Evolutionary conservation across 2,113 vertebrate genomes (phyloP).

Genomic region (Pyrgilauda ruficollis): DNA sequence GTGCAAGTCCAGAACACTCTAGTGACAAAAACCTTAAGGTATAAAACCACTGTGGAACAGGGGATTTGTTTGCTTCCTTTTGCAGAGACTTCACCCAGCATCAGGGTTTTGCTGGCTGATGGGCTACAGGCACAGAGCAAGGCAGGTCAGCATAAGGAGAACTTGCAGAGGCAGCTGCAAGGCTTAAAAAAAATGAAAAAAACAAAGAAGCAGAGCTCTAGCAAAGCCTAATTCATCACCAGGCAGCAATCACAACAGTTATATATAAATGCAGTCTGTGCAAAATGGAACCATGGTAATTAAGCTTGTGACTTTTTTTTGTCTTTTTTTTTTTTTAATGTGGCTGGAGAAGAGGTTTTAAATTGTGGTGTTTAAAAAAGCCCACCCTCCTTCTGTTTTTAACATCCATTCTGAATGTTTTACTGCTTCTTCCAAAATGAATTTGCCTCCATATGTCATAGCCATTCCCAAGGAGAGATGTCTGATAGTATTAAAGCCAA

Average conservation of each 20-base stretch:
- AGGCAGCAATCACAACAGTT: slow-evolving; percentile 13
- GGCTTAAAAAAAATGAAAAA: neutral
- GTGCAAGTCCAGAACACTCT: neutral
- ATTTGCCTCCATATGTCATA: neutral
- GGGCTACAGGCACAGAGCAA: neutral
- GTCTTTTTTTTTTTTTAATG: neutral
- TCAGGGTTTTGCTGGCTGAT: neutral
- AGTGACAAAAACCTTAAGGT: neutral
- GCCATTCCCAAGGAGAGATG: neutral
- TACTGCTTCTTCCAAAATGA: neutral
- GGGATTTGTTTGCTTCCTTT: neutral
- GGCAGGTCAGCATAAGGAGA: neutral
- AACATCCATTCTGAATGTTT: neutral
- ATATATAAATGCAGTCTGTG: neutral
- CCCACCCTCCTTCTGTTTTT: neutral
- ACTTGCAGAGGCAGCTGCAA: neutral
- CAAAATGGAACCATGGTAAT: neutral
- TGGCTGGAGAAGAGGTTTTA: neutral
- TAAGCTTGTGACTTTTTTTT: neutral
- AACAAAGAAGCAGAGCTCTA: neutral
- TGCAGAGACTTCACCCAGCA: neutral
- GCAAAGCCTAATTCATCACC: slow-evolving; percentile 16
- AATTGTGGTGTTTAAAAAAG: neutral
- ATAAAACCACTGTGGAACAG: neutral
- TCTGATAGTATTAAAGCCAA: neutral